Conservation (phyloP, 2,113 vertebrate genomes). For the Lasiurus cinereus region DNA sequence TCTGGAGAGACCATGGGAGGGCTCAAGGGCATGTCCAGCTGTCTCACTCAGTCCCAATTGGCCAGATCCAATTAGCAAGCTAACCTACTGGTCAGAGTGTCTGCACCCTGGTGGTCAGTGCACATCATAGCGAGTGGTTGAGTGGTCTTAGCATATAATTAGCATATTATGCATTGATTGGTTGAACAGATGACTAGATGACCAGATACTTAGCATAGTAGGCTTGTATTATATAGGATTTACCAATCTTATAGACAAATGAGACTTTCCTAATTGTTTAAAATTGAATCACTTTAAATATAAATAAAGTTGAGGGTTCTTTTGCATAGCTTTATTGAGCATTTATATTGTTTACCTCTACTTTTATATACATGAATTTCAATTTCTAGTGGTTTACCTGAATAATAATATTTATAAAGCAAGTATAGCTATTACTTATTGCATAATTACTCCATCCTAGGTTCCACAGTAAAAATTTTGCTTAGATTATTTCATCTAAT, state of each 20-base stretch:
- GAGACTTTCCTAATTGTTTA: neutral
- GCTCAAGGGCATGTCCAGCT: too few species aligned
- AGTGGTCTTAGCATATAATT: too few species aligned
- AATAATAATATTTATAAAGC: conserved; percentile 5
- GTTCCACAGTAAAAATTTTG: neutral
- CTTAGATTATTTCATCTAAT: neutral
- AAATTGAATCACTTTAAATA: neutral
- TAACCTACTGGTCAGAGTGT: too few species aligned
- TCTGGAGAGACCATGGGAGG: too few species aligned
- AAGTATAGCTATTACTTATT: neutral
- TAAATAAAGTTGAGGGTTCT: neutral
- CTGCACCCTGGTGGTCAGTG: too few species aligned
- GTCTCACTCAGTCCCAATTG: too few species aligned
- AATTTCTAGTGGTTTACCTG: neutral
- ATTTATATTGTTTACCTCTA: neutral
- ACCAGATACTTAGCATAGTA: too few species aligned
- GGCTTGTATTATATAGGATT: neutral
- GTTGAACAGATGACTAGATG: too few species aligned
- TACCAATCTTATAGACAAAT: neutral
- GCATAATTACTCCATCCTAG: neutral
- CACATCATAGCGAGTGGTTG: too few species aligned
- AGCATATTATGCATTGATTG: too few species aligned
- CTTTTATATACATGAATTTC: neutral
- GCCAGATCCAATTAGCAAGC: too few species aligned
- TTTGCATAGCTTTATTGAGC: neutral